Percentiles rank a stretch among this genome's conserved stretches.
phyloP scores from a whole-genome alignment of 2,113 vertebrate species.

The Ceyx melanurus region DNA sequence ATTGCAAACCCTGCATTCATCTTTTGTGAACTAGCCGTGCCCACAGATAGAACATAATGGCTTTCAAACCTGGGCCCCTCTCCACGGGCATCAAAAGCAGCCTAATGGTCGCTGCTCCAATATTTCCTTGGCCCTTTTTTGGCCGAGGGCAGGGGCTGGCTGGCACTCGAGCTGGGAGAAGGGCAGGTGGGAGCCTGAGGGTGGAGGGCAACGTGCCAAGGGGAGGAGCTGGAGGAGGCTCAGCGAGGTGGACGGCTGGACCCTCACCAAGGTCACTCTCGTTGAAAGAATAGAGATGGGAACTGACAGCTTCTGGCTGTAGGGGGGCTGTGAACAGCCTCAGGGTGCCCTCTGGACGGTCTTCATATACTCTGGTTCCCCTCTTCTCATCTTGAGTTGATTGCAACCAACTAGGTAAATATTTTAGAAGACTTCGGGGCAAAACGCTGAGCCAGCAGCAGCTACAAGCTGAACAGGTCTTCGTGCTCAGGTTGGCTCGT shows the following conservation, averaged over 20 bases:
- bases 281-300: neutral
- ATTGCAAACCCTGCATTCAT: slow-evolving; percentile 73
- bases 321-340: slow-evolving; percentile 15
- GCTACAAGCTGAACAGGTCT: neutral
- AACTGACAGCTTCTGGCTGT: slow-evolving; percentile 34
- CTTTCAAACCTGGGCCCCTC: slow-evolving; percentile 3
- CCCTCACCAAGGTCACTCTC: neutral
- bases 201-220: neutral
- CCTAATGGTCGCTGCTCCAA: slow-evolving; percentile 69
- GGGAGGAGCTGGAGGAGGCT: neutral
- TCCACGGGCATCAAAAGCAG: slow-evolving; percentile 45
- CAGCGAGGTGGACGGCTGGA: neutral
- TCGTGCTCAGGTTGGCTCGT: accelerated
- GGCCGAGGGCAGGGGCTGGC: slow-evolving; percentile 43
- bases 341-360: slow-evolving; percentile 14
- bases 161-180: slow-evolving; percentile 36
- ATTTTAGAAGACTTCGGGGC: neutral
- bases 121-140: slow-evolving; percentile 61
- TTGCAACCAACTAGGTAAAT: neutral
- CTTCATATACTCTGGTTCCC: neutral
- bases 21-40: slow-evolving; percentile 64
- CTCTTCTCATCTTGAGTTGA: neutral
- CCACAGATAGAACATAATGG: slow-evolving; percentile 56
- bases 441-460: neutral
- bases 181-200: neutral